These are phyloP conservation scores for Ophiodon elongatus DNA, from an alignment of 2,113 vertebrate genomes.

Conservation along the genomic window DNA sequence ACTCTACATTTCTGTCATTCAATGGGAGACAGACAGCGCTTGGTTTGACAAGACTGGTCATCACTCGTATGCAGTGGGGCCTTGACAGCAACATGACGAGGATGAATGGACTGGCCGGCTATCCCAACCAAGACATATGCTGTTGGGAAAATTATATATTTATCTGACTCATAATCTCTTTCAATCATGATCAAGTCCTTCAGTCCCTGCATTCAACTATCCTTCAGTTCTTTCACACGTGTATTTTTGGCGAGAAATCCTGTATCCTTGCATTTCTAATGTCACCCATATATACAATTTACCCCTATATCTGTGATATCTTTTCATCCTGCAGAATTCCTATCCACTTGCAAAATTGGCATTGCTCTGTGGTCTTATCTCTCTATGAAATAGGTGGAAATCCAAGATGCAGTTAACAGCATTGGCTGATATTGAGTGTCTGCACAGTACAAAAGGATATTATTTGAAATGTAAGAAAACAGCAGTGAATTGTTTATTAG, in stretches of 20 bases:
- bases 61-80: constrained; percentile 76
- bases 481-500: constrained; percentile 62
- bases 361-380: constrained; percentile 7
- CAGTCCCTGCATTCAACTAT: neutral
- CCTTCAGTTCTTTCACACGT: neutral
- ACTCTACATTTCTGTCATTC: constrained; percentile 81
- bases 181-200: constrained; percentile 37
- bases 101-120: constrained; percentile 75
- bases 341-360: neutral
- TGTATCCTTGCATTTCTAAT: neutral
- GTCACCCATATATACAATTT: neutral
- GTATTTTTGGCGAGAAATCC: neutral
- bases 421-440: constrained; percentile 1
- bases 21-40: constrained; percentile 71
- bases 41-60: constrained; percentile 77
- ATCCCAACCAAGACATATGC: constrained; percentile 59
- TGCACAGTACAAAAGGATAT: constrained; percentile 46
- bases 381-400: constrained; percentile 12
- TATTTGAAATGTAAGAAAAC: constrained; percentile 62
- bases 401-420: neutral
- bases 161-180: constrained; percentile 57
- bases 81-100: constrained; percentile 84
- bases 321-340: constrained; percentile 15
- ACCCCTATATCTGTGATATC: neutral
- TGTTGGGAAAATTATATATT: constrained; percentile 57